A percentile compares a stretch with the other conserved stretches of the same genome.
These are phyloP conservation scores for Tinea semifulvella DNA, from an alignment of 2,888 invertebrate species.

Conservation along the genomic window DNA sequence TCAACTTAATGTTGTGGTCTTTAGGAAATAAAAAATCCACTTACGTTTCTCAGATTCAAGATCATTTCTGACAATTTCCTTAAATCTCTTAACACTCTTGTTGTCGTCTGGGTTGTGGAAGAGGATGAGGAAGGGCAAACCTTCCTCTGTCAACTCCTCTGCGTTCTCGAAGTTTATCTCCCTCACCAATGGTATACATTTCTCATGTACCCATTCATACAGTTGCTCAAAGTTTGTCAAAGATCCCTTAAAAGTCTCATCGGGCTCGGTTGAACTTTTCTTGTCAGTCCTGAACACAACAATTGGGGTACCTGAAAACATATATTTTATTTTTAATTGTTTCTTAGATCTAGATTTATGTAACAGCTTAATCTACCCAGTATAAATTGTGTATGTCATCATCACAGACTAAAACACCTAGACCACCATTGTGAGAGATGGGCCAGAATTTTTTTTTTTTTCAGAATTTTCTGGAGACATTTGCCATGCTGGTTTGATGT, in stretches of 20 bases:
- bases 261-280: slow-evolving; percentile 80
- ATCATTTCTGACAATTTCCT: slow-evolving; percentile 79
- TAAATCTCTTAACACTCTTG: slow-evolving; percentile 86
- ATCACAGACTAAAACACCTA: too few species aligned
- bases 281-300: slow-evolving; percentile 85
- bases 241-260: slow-evolving; percentile 84
- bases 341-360: too few species aligned
- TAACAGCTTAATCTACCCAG: too few species aligned
- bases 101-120: slow-evolving; percentile 89
- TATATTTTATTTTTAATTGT: too few species aligned
- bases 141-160: slow-evolving; percentile 98
- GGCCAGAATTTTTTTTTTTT: too few species aligned
- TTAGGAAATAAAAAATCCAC: too few species aligned
- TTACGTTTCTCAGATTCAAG: slow-evolving; percentile 91
- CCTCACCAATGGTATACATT: slow-evolving; percentile 95
- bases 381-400: too few species aligned
- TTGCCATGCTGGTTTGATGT: too few species aligned
- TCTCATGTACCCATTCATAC: slow-evolving; percentile 89
- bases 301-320: slow-evolving; percentile 72
- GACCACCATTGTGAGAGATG: too few species aligned
- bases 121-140: slow-evolving; percentile 95
- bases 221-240: slow-evolving; percentile 82
- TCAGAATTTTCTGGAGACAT: too few species aligned
- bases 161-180: slow-evolving; percentile 99
- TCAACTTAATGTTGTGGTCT: too few species aligned